phyloP scores from a whole-genome alignment of 2,113 vertebrate species.

The Phalacrocorax pelagicus region DNA sequence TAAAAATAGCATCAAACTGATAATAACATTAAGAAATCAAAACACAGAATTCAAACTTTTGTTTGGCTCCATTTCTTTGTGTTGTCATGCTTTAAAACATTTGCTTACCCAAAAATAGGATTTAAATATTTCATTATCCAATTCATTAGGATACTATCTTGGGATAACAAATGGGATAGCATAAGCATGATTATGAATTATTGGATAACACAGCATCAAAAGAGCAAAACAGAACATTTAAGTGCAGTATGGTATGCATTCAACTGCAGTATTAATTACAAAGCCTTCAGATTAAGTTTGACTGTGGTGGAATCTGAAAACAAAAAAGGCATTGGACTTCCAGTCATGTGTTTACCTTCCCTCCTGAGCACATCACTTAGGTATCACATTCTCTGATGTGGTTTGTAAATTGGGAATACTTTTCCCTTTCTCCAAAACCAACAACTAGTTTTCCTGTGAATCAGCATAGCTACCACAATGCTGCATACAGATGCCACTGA shows the following conservation, averaged over 20 bases:
- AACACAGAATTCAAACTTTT: neutral
- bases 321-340: neutral
- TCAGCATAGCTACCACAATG: neutral
- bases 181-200: neutral
- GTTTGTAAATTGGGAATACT: neutral
- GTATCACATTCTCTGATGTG: neutral
- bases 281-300: neutral
- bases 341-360: neutral
- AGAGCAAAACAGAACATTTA: neutral
- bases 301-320: neutral
- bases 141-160: neutral
- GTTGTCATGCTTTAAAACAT: neutral
- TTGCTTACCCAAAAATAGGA: neutral
- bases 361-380: neutral
- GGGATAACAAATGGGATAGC: neutral
- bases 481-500: neutral
- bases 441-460: neutral
- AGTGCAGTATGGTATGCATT: neutral
- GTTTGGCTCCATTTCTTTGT: neutral
- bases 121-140: neutral
- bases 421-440: neutral
- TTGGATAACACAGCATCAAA: neutral
- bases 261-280: neutral
- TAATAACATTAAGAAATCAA: neutral
- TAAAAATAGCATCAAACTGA: neutral